These are phyloP conservation scores for Chaitophorus viminalis DNA, from an alignment of 2,888 invertebrate genomes.

Conservation along the genomic window DNA sequence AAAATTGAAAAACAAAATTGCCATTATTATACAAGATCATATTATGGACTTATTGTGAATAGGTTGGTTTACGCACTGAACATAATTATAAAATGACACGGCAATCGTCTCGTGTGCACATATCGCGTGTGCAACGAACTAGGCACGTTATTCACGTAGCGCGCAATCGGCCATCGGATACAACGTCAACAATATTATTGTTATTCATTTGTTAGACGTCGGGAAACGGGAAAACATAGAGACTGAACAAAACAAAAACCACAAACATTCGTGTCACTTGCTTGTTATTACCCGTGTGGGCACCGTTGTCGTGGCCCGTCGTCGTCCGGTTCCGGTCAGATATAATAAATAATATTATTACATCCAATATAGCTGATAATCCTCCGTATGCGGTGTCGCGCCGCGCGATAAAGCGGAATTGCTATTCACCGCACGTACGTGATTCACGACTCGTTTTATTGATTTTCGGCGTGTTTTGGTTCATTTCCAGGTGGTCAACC, in stretches of 20 bases:
- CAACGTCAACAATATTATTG: neutral
- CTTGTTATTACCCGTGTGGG: neutral
- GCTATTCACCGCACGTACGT: too few relatives aligned
- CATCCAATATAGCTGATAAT: too few relatives aligned
- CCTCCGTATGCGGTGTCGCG: too few relatives aligned
- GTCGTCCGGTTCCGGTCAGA: conserved; percentile 21
- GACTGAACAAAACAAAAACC: neutral
- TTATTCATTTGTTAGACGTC: neutral
- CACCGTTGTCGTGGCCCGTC: neutral
- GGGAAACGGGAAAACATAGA: too few relatives aligned
- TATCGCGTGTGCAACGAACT: neutral
- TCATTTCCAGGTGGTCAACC: conserved; percentile 65
- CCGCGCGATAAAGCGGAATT: too few relatives aligned
- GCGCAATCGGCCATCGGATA: conserved; percentile 8
- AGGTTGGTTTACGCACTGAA: too few relatives aligned
- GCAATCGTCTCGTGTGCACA: neutral
- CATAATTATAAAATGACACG: neutral
- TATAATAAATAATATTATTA: neutral
- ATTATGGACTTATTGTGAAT: too few relatives aligned
- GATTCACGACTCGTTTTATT: neutral
- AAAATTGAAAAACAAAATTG: too few relatives aligned
- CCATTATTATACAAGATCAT: too few relatives aligned
- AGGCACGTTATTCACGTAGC: neutral
- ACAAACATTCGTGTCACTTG: too few relatives aligned
- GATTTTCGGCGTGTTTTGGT: neutral